These are phyloP conservation scores for Andrena chrysosceles DNA, from an alignment of 2,888 invertebrate genomes.

Conservation along the genomic window DNA sequence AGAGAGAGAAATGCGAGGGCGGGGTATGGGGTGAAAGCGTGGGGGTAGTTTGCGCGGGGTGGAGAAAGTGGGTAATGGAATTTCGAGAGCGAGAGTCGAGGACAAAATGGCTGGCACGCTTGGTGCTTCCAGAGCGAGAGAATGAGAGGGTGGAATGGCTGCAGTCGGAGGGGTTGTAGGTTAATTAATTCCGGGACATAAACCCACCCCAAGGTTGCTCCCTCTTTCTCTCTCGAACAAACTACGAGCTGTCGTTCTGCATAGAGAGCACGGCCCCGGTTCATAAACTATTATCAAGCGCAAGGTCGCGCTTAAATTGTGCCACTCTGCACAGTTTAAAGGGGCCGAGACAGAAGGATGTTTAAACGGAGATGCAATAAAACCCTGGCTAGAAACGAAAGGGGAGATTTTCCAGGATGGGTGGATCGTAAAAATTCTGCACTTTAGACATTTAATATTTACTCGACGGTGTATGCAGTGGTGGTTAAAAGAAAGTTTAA, in stretches of 20 bases:
- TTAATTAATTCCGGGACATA: conserved; percentile 83
- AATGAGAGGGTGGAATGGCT: conserved; percentile 66
- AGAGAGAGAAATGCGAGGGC: conserved; percentile 54
- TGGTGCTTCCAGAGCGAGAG: conserved; percentile 67
- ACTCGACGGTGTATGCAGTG: no score
- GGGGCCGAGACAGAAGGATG: conserved; percentile 75
- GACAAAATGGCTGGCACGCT: conserved; percentile 79
- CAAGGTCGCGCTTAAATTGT: conserved; percentile 82
- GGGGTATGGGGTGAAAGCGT: conserved; percentile 53
- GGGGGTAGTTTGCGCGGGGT: conserved; percentile 66
- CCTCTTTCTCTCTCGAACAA: conserved; percentile 47
- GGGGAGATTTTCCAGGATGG: not conserved
- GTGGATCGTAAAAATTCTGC: not conserved
- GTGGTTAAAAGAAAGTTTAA: no score
- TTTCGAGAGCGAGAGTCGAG: conserved; percentile 82
- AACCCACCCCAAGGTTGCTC: conserved; percentile 74
- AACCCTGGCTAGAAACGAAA: not conserved
- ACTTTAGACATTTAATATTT: no score
- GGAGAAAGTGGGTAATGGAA: conserved; percentile 80
- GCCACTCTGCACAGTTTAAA: conserved; percentile 80
- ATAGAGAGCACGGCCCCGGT: conserved; percentile 68
- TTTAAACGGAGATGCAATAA: conserved; percentile 54
- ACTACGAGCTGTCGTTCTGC: conserved; percentile 70
- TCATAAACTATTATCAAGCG: conserved; percentile 83
- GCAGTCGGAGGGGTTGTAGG: conserved; percentile 78